Conservation (phyloP, 2,888 invertebrate species). For the Ypsolopha sequella region DNA sequence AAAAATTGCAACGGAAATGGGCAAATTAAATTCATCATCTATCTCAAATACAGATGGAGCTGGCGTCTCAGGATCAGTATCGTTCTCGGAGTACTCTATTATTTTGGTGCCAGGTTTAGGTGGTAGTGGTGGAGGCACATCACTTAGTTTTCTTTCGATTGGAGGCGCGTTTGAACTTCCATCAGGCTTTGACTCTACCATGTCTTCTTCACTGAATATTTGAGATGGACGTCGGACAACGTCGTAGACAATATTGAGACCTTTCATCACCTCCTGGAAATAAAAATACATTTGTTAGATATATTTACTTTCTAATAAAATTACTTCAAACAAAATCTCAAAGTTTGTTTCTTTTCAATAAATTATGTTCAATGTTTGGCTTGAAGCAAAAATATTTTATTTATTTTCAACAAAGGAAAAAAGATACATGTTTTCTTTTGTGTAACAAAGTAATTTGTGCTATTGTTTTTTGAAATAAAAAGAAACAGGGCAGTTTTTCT, state of each 20-base stretch:
- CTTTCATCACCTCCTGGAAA: constrained; percentile 85
- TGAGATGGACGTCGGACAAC: constrained; percentile 82
- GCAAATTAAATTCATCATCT: constrained; percentile 95
- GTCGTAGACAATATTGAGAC: constrained; percentile 85
- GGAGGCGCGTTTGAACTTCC: constrained; percentile 24
- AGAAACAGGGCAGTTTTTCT: neutral
- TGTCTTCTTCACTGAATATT: constrained; percentile 69
- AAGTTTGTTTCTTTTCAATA: neutral
- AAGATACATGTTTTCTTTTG: constrained; percentile 24
- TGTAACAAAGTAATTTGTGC: constrained; percentile 20
- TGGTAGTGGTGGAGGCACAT: constrained; percentile 53
- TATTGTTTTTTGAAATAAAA: constrained; percentile 23
- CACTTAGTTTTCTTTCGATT: constrained; percentile 40
- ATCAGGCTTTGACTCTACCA: constrained; percentile 24
- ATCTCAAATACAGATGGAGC: constrained; percentile 83
- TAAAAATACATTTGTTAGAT: neutral
- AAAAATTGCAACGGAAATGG: constrained; percentile 88
- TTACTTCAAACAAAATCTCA: too few relatives aligned
- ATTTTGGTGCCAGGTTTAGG: constrained; percentile 39
- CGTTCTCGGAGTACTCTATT: constrained; percentile 34
- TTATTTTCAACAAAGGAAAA: constrained; percentile 25
- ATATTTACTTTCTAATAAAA: neutral
- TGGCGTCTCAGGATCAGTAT: constrained; percentile 80
- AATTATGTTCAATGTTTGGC: constrained; percentile 26
- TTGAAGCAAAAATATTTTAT: constrained; percentile 32